Percentiles rank a stretch among this genome's conserved stretches.
These are phyloP conservation scores for Myotis findleyi DNA, from an alignment of 2,797 vertebrate species.

Conservation along the genomic window DNA sequence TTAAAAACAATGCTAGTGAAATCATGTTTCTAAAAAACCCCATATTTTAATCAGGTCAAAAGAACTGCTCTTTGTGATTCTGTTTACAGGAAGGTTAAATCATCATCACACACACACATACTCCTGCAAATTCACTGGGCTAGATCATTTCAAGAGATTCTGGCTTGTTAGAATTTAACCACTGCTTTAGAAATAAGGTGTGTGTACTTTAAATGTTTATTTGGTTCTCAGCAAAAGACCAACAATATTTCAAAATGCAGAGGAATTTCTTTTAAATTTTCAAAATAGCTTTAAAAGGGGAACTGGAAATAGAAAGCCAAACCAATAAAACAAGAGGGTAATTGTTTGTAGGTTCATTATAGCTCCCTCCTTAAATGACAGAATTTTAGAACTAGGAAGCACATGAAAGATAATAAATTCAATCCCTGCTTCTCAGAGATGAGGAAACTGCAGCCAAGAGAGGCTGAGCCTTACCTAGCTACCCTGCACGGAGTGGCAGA, in stretches of 20 bases:
- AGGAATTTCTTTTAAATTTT: constrained; percentile 22
- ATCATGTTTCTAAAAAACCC: background rate
- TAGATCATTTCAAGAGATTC: constrained; percentile 8
- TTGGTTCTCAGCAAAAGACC: background rate
- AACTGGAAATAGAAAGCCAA: constrained; percentile 13
- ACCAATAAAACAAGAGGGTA: background rate
- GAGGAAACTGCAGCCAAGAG: background rate
- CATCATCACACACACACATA: constrained; percentile 25
- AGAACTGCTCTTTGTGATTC: constrained; percentile 22
- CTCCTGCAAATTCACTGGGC: background rate
- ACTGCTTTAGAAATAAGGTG: background rate
- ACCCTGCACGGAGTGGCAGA: background rate
- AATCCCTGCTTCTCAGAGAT: background rate
- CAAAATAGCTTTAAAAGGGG: constrained; percentile 30
- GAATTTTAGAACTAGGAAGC: constrained; percentile 17
- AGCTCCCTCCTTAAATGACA: background rate
- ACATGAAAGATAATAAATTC: background rate
- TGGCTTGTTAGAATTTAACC: background rate
- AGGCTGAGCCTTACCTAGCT: background rate
- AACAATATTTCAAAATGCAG: constrained; percentile 16
- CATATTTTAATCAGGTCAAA: constrained; percentile 1
- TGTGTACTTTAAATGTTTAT: constrained; percentile 20
- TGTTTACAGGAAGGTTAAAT: constrained; percentile 51
- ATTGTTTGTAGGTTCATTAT: background rate
- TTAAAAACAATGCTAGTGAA: constrained; percentile 25